Base-by-base conservation (phyloP, 2,888 invertebrate species). In the Iphiclides podalirius region DNA sequence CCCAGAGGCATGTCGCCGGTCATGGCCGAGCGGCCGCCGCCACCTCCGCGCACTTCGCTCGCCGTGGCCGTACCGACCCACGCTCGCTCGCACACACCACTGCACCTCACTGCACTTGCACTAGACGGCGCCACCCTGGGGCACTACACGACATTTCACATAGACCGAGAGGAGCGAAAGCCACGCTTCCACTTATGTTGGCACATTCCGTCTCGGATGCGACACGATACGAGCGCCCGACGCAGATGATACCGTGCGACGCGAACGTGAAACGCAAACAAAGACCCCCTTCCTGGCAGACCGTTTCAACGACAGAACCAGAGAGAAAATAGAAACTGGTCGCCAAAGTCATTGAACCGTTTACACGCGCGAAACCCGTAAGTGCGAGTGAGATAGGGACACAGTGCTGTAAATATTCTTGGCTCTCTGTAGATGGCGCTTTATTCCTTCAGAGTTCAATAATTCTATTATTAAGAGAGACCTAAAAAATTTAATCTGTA, bases 281-380 rank as follows among this genome's bases (percentile, higher is more conserved):
- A 88, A 88, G 87, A 81, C 84, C 77, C 70, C 79, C 79, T 83
- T 79, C 79, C 76, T 76, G 74, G 64, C 67, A 58, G 76, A 69
- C 75, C 74, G 76, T 79, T 69, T 74, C 79, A 78, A 84, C 85
- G 84, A 83, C 82, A 79, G 75, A 72, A 86, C 86, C 87, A 87
- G 83, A 89, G 87, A 88, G 85, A 88, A 89, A 88, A 88, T 89
- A 89, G 87, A 88, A 87, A 87, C 87, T 72, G 81, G 82, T 78
- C 79, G 78, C 75, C 78, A 82, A 71, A 87, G 88, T 88, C 89
- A 88, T 89, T 88, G 89, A 89, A 89, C 89, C 88, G 71, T 82
- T 85, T 81, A 75, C 66, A 75, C 71, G 75, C 72, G 61, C 70
- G 55, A 58, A 73, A 63, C 61, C 48, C 54, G 62, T 72, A 65